A percentile compares a stretch with the other conserved stretches of the same genome.
Evolutionary conservation across 2,888 invertebrate species (phyloP).

Genomic region (Calameuta filiformis): DNA sequence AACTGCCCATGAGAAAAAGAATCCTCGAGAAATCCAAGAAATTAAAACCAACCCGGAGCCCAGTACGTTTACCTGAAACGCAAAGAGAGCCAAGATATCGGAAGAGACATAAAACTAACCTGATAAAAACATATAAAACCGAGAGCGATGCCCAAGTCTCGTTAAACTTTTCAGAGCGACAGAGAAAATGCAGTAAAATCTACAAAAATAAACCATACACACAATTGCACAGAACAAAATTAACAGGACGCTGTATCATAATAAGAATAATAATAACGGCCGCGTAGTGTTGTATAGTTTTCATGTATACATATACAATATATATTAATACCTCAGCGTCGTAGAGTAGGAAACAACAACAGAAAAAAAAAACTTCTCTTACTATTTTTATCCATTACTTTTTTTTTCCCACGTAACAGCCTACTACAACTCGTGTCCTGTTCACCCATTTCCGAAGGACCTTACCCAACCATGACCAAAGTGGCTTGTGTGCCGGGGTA

Average conservation of each 20-base stretch:
- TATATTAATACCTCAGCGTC: too few relatives aligned
- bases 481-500: constrained; percentile 28
- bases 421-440: constrained; percentile 51
- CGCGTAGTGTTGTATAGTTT: too few relatives aligned
- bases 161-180: not conserved
- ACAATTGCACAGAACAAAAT: not conserved
- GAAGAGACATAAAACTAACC: not conserved
- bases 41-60: not conserved
- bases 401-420: constrained; percentile 52
- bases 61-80: not conserved
- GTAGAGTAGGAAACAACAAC: not conserved
- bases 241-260: too few relatives aligned
- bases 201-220: not conserved
- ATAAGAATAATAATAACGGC: too few relatives aligned
- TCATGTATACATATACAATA: too few relatives aligned
- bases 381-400: constrained; percentile 32
- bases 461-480: constrained; percentile 60
- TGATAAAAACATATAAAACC: not conserved
- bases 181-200: not conserved
- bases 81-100: not conserved
- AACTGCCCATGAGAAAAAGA: not conserved
- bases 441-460: constrained; percentile 63
- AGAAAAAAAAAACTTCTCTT: not conserved
- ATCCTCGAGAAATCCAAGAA: not conserved
- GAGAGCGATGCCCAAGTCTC: not conserved